A percentile compares a stretch with the other conserved stretches of the same genome.
Evolutionary conservation across 2,797 vertebrate genomes (phyloP).

Genomic region (Caiman crocodilus): DNA sequence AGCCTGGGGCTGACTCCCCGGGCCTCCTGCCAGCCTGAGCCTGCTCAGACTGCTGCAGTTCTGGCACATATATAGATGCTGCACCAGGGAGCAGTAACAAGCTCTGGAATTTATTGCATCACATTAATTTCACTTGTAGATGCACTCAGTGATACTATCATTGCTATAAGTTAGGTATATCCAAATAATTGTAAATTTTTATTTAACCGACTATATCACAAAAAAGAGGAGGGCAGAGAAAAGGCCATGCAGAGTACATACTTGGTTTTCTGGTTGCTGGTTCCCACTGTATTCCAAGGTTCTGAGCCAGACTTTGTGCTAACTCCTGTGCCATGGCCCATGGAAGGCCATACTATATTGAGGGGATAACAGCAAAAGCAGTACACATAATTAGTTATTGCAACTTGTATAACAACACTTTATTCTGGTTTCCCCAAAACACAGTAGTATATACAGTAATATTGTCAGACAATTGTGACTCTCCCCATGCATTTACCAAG

Average conservation of each 20-base stretch:
- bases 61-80: too few species aligned
- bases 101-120: too few species aligned
- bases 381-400: slow-evolving; percentile 49
- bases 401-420: slow-evolving; percentile 25
- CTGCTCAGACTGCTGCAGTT: too few species aligned
- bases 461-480: background rate
- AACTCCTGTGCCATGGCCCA: slow-evolving; percentile 90
- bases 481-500: background rate
- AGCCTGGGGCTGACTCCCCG: too few species aligned
- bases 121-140: too few species aligned
- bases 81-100: too few species aligned
- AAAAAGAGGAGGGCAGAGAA: slow-evolving; percentile 16
- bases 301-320: slow-evolving; percentile 96
- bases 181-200: background rate
- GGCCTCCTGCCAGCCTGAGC: too few species aligned
- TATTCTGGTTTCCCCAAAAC: background rate
- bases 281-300: slow-evolving; percentile 98
- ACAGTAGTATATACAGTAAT: slow-evolving; percentile 11
- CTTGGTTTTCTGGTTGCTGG: slow-evolving; percentile 91
- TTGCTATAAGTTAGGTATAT: background rate
- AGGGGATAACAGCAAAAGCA: slow-evolving; percentile 45
- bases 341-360: slow-evolving; percentile 89
- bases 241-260: slow-evolving; percentile 79
- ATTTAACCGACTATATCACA: background rate
- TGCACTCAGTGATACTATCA: too few species aligned